Evolutionary conservation across 2,888 invertebrate species (phyloP).

Genomic region (Maniola hyperantus): DNA sequence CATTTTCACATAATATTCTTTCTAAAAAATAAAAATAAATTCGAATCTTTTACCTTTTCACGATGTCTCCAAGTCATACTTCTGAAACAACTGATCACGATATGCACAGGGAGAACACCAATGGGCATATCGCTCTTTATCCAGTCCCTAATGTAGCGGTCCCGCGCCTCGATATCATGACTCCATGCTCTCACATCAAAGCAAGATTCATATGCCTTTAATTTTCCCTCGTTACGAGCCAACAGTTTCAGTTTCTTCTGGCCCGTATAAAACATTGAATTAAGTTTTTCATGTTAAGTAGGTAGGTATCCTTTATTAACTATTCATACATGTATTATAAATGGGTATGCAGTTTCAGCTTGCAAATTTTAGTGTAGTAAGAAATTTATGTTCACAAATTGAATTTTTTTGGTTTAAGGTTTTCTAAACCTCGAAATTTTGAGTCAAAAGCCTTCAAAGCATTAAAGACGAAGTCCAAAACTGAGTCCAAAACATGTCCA

Average conservation of each 20-base stretch:
- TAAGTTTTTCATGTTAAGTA: constrained; percentile 19
- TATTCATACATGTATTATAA: constrained; percentile 1
- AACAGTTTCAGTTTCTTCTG: constrained; percentile 51
- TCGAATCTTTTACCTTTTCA: constrained; percentile 51
- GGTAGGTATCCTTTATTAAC: not conserved
- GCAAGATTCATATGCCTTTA: constrained; percentile 80
- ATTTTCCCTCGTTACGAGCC: constrained; percentile 77
- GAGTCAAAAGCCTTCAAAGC: constrained; percentile 1
- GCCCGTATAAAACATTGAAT: constrained; percentile 61
- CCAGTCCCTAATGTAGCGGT: constrained; percentile 71
- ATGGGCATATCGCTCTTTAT: constrained; percentile 68
- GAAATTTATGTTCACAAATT: not conserved
- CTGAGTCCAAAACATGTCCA: not conserved
- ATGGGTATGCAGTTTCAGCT: not conserved
- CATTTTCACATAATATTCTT: no score
- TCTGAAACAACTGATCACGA: constrained; percentile 53
- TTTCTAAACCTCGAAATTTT: constrained; percentile 4
- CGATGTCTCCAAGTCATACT: constrained; percentile 60
- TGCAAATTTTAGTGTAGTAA: not conserved
- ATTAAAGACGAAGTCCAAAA: no score
- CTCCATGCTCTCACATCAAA: constrained; percentile 82
- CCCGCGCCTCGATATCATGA: constrained; percentile 59
- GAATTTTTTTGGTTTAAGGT: not conserved
- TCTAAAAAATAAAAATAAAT: no score
- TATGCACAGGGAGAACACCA: constrained; percentile 57